A percentile compares a stretch with the other conserved stretches of the same genome.
Conservation (phyloP, 2,888 invertebrate species). For the Ptychoptera albimana region DNA sequence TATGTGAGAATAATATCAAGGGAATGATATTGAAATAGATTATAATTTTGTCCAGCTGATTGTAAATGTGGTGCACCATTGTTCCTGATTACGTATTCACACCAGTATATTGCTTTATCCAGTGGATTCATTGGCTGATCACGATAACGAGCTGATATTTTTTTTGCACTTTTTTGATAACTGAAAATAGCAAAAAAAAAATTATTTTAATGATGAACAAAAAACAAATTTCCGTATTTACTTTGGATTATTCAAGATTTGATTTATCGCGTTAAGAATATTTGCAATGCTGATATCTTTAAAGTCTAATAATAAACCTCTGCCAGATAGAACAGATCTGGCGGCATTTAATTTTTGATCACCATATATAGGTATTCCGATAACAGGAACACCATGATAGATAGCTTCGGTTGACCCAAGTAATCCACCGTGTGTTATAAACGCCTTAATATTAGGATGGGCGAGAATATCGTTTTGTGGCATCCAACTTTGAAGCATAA, state of each 20-base stretch:
- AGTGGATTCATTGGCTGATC: constrained; percentile 8
- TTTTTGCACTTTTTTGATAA: constrained; percentile 4
- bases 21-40: constrained; percentile 6
- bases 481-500: constrained; percentile 24
- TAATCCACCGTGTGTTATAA: constrained; percentile 38
- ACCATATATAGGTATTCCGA: constrained; percentile 27
- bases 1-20: constrained; percentile 4
- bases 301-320: constrained; percentile 14
- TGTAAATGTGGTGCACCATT: constrained; percentile 6
- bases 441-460: constrained; percentile 32
- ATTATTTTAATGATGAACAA: not conserved
- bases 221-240: constrained; percentile 9
- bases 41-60: constrained; percentile 5
- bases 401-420: constrained; percentile 32
- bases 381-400: constrained; percentile 27
- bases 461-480: constrained; percentile 27
- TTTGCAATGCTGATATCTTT: constrained; percentile 13
- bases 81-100: constrained; percentile 7
- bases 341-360: constrained; percentile 22
- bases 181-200: not conserved
- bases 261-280: constrained; percentile 11
- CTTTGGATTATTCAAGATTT: constrained; percentile 17
- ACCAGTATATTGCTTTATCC: constrained; percentile 8
- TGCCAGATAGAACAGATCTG: constrained; percentile 12
- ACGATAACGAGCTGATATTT: constrained; percentile 1